Base-by-base conservation (phyloP, 2,797 vertebrate genomes). In the Botia kubotai region DNA sequence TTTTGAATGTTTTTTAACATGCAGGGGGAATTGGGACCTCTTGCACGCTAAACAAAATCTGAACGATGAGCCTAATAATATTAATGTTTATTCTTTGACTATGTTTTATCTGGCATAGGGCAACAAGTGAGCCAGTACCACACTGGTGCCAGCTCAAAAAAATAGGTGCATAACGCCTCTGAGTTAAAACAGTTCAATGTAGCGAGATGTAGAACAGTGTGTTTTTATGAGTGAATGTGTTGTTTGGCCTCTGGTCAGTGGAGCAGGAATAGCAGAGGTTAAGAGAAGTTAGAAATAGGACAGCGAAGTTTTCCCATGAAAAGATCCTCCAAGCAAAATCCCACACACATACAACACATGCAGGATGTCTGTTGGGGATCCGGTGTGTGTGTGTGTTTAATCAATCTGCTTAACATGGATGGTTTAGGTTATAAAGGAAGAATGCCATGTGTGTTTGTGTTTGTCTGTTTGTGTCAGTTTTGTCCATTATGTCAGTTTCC, bases 251-350 rank as follows among this genome's bases (percentile, higher is more conserved):
- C 43, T 53, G 46, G 60, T 72, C 21, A 46, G 50, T 55, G 19
- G 5, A 63, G 43, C 58, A n/a, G 77, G 68, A 79, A 79, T 63
- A 79, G 75, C 21, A 55, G 48, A 79, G 69, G 46, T 79, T 55
- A 65, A 79, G 60, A 53, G 13, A 29, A 53, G 50, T 66, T 79
- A 71, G 26, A 71, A 72, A 26, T 53, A 70, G 29, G 77, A 79
- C 43, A 62, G 55, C 50, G 23, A n/a, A 63, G 43, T 33, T 79
- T 79, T 80, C 70, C 78, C 78, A 80, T 67, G 70, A 73, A 66
- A 26, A 53, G 33, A 19, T 80, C 16, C 14, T 79, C 23, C 48
- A 66, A 65, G 60, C 48, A 29, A 66, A 50, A 46, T 65, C 58
- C 48, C 21, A 36, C 67, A 71, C 8, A 70, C 17, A 1, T n/a